Evolutionary conservation across 2,888 invertebrate genomes (phyloP), one percentile per base, ranked within the genome.

Genomic region (Scaptomyza parva): DNA sequence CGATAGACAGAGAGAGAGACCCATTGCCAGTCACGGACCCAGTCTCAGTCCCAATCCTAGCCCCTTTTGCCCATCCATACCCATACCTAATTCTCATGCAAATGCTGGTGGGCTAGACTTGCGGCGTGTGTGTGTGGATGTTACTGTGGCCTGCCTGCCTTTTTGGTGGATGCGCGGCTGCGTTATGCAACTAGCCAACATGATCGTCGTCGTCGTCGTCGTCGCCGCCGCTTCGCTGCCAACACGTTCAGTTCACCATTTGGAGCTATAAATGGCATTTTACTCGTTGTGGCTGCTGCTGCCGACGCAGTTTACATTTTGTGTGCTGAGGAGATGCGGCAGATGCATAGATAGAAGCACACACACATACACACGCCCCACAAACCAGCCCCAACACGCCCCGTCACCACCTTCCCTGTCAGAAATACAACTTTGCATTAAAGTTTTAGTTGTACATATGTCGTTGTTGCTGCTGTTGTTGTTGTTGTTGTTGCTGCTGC

Each of bases 241-340:
- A 75, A 76, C 75, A 76, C 69, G 78, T 64, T 76, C 78, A 76
- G 76, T 76, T 86, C 84, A 80, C 80, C 84, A 83, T 86, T 86
- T 81, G 78, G 45, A 69, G 86, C 82, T 83, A 86, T 81, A 83
- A 86, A 83, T 86, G 82, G 87, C 82, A 78, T 86, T 86, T 84
- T 80, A 72, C 64, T 61, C 70, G 67, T 39, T 35, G 65, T 37
- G 4, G 43, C 24, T 66, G 41, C 24, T 66, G 41, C 71, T 60
- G 65, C 70, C 64, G 76, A 62, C 61, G 76, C 58, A 64, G 58
- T 76, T 64, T 59, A 68, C 47, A 68, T 71, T 50, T 70, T 47
- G 39, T 59, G 62, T 37, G 63, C 64, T 45, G n/a, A n/a, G n/a
- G n/a, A n/a, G n/a, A n/a, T n/a, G n/a, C n/a, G n/a, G n/a, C n/a